Conservation (phyloP, 2,113 vertebrate genomes). For the Physeter macrocephalus region DNA sequence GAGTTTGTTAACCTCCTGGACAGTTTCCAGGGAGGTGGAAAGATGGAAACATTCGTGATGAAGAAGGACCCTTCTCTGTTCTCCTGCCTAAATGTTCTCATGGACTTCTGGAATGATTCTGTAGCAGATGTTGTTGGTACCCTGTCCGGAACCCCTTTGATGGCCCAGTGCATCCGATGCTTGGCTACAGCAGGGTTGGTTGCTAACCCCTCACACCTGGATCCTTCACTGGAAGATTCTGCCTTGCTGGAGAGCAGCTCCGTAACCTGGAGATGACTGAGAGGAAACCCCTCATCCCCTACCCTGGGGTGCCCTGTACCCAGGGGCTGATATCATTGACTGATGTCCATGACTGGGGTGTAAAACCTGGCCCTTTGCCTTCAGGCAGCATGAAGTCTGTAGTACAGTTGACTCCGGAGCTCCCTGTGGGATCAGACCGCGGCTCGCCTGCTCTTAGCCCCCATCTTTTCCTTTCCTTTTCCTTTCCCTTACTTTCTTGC, state of each 20-base stretch:
- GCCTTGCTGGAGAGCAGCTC: background rate
- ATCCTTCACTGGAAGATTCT: background rate
- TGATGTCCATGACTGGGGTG: background rate
- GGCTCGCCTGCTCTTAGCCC: background rate
- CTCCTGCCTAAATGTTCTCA: fast-evolving
- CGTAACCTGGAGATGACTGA: background rate
- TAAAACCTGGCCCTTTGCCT: background rate
- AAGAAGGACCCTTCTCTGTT: background rate
- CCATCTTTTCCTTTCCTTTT: background rate
- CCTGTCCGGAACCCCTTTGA: background rate
- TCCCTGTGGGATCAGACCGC: background rate
- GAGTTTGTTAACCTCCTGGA: background rate
- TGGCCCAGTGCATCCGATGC: fast-evolving
- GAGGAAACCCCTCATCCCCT: background rate
- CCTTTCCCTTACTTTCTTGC: background rate
- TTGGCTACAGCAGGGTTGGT: background rate
- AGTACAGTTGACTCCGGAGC: background rate
- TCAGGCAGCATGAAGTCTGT: background rate
- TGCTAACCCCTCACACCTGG: background rate
- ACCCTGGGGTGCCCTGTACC: background rate
- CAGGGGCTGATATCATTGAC: background rate
- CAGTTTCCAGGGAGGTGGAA: background rate
- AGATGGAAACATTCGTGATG: background rate
- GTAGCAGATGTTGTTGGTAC: background rate
- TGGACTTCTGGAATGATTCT: background rate